Percentiles rank a stretch among this genome's conserved stretches.
These are phyloP conservation scores for Neocrepidodera transversa DNA, from an alignment of 2,888 invertebrate genomes.

Conservation along the genomic window DNA sequence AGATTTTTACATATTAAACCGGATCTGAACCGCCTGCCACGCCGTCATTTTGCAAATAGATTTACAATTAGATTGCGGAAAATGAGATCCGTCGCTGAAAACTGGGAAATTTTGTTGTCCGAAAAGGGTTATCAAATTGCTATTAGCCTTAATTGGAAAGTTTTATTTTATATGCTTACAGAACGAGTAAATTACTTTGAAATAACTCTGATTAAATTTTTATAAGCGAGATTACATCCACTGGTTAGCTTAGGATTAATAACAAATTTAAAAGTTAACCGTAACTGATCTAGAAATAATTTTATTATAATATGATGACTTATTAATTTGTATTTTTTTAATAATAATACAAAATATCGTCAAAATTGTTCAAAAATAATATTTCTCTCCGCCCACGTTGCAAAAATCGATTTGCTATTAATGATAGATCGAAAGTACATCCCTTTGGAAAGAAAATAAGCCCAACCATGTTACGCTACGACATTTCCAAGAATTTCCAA, in stretches of 20 bases:
- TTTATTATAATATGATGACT: no score
- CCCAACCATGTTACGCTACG: no score
- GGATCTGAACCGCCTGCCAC: not conserved
- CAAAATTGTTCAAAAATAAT: no score
- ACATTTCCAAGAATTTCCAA: no score
- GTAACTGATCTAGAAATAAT: no score
- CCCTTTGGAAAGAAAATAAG: no score
- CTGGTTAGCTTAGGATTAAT: not conserved
- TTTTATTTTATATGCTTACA: not conserved
- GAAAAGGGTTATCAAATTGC: slow-evolving; percentile 5
- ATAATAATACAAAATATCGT: no score
- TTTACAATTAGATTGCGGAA: slow-evolving; percentile 6
- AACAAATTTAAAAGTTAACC: not conserved
- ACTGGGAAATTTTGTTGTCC: slow-evolving; percentile 1
- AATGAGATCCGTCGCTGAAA: not conserved
- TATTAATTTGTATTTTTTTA: no score
- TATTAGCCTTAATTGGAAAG: slow-evolving; percentile 10
- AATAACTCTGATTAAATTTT: slow-evolving; percentile 8
- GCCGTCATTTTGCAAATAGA: slow-evolving; percentile 7
- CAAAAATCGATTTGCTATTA: no score
- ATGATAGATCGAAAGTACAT: no score
- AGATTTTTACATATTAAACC: not conserved
- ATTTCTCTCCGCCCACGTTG: no score
- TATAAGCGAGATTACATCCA: slow-evolving; percentile 6
- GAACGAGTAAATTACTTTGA: not conserved